phyloP scores from a whole-genome alignment of 2,888 invertebrate genomes.

The Athrips mouffetella region DNA sequence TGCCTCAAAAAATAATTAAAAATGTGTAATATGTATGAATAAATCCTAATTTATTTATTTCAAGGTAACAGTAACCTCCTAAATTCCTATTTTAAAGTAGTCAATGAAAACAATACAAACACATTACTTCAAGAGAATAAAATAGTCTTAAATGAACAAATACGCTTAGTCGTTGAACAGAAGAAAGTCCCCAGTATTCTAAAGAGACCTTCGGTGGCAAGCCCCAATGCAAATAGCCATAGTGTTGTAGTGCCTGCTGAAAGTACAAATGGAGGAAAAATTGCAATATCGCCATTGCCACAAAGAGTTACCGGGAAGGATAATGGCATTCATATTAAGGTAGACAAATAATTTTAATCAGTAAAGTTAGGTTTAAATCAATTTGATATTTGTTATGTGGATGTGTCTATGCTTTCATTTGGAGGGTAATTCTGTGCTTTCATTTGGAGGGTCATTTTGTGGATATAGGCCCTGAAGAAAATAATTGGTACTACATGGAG shows the following conservation, averaged over 20 bases:
- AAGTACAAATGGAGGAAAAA: slow-evolving; percentile 49
- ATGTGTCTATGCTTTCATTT: too few species aligned
- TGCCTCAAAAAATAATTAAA: too few species aligned
- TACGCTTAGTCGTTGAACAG: slow-evolving; percentile 46
- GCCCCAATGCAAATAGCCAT: slow-evolving; percentile 29
- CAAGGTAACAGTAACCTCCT: slow-evolving; percentile 44
- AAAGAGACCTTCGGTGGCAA: slow-evolving; percentile 37
- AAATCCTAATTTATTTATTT: slow-evolving; percentile 27
- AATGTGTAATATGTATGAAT: too few species aligned
- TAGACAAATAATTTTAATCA: too few species aligned
- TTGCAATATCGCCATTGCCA: slow-evolving; percentile 49
- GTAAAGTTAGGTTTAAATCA: too few species aligned
- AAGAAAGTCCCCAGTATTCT: slow-evolving; percentile 53
- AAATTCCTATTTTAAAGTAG: slow-evolving; percentile 63
- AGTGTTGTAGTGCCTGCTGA: slow-evolving; percentile 42
- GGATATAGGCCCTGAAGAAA: too few species aligned
- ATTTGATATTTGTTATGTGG: too few species aligned
- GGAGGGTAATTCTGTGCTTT: too few species aligned
- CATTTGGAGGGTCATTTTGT: too few species aligned
- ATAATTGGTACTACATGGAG: too few species aligned
- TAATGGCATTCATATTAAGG: slow-evolving; percentile 7
- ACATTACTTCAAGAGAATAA: slow-evolving; percentile 38
- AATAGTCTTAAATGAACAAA: slow-evolving; percentile 37
- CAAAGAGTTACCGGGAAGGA: neutral
- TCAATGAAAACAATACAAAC: slow-evolving; percentile 51